A percentile compares a stretch with the other conserved stretches of the same genome.
Evolutionary conservation across 2,888 invertebrate species (phyloP).

Genomic region (Eupithecia inturbata): DNA sequence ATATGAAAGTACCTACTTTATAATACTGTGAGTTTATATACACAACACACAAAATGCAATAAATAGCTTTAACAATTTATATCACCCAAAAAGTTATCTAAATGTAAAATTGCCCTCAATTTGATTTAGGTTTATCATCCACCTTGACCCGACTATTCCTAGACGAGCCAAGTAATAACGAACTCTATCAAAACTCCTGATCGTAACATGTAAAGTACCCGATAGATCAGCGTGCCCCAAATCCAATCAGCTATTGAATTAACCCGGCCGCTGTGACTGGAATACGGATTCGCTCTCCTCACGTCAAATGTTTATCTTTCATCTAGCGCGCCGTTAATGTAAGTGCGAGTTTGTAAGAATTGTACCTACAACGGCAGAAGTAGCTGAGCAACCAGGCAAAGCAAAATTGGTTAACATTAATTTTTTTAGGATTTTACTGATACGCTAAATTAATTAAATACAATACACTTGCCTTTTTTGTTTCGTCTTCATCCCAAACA

Average conservation of each 20-base stretch:
- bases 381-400: conserved; percentile 16
- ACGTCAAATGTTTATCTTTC: conserved; percentile 84
- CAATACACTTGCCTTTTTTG: no score
- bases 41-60: not conserved
- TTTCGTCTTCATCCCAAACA: no score
- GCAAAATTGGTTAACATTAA: not conserved
- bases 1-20: not conserved
- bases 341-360: conserved; percentile 66
- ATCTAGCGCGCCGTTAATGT: conserved; percentile 78
- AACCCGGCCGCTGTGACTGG: conserved; percentile 82
- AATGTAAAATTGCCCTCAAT: not conserved
- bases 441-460: no score
- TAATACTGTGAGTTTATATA: not conserved
- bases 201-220: conserved; percentile 66
- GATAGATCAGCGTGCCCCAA: conserved; percentile 78
- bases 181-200: conserved; percentile 37
- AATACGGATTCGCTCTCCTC: conserved; percentile 82
- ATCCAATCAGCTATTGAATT: conserved; percentile 85
- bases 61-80: not conserved
- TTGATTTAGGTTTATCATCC: conserved; percentile 2
- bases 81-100: not conserved
- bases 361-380: conserved; percentile 45
- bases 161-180: conserved; percentile 12
- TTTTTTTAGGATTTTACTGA: not conserved
- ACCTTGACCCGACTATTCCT: conserved; percentile 20